Conservation (phyloP, 2,113 vertebrate species). For the Protobothrops flavoviridis region DNA sequence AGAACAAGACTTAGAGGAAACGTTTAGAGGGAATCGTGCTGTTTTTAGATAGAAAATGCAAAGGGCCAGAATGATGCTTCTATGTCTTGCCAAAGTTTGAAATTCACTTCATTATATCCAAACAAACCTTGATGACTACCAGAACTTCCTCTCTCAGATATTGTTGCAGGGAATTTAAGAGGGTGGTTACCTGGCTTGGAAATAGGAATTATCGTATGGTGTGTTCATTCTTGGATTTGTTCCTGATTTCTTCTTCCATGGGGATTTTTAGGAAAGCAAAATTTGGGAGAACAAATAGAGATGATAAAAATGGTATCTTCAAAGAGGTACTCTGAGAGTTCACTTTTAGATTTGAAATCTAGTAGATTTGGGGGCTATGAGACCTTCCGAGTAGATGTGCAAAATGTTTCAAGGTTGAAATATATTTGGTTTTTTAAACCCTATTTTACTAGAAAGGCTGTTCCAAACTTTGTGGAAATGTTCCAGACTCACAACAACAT, state of each 20-base stretch:
- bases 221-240: background rate
- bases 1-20: background rate
- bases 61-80: too few species aligned
- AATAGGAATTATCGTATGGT: background rate
- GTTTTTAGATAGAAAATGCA: background rate
- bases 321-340: background rate
- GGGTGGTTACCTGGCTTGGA: background rate
- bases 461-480: background rate
- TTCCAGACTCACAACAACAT: background rate
- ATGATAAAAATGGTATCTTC: background rate
- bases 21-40: background rate
- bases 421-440: background rate
- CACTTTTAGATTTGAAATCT: background rate
- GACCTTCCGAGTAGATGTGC: background rate
- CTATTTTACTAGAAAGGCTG: background rate
- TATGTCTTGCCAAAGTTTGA: background rate
- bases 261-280: background rate
- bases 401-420: background rate
- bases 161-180: background rate
- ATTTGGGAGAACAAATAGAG: background rate
- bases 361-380: background rate
- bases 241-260: background rate
- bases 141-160: background rate
- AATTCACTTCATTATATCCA: background rate
- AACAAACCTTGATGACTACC: background rate